Conservation (phyloP, 2,113 vertebrate genomes). For the Colossoma macropomum region DNA sequence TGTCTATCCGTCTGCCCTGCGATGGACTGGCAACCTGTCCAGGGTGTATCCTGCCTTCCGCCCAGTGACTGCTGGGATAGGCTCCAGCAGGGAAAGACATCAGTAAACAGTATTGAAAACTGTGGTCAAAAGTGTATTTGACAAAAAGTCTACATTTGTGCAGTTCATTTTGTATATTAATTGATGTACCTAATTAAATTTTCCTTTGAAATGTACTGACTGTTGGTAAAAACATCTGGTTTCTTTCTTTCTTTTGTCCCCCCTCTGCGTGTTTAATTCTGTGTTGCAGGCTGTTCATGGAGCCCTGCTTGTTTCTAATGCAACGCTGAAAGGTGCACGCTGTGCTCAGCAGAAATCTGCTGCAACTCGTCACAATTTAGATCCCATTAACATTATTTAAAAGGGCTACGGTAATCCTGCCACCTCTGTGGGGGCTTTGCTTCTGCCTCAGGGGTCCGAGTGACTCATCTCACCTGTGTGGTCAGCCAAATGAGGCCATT, state of each 20-base stretch:
- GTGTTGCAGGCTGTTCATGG: slow-evolving; percentile 46
- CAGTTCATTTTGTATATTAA: no score
- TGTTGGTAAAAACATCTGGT: background rate
- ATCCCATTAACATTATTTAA: slow-evolving; percentile 50
- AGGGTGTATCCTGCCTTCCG: no score
- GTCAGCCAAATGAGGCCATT: slow-evolving; percentile 28
- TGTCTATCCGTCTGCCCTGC: no score
- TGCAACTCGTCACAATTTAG: slow-evolving; percentile 41
- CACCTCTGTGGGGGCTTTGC: slow-evolving; percentile 9
- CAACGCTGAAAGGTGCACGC: slow-evolving; percentile 58
- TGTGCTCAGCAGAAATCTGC: slow-evolving; percentile 61
- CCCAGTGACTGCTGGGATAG: no score
- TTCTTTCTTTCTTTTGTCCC: slow-evolving; percentile 22
- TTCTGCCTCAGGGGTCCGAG: slow-evolving; percentile 2
- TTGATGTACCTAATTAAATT: no score
- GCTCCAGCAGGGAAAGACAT: no score
- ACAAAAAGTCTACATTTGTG: no score
- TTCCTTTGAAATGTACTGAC: background rate
- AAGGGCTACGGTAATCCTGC: slow-evolving; percentile 46
- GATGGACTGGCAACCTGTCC: no score
- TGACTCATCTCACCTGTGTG: slow-evolving; percentile 39
- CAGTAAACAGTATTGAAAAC: no score
- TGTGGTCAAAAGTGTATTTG: background rate
- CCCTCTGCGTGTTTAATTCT: background rate
- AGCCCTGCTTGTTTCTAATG: slow-evolving; percentile 60